Conservation (phyloP, 1,140 invertebrate genomes). For the Goniozus legneri region DNA sequence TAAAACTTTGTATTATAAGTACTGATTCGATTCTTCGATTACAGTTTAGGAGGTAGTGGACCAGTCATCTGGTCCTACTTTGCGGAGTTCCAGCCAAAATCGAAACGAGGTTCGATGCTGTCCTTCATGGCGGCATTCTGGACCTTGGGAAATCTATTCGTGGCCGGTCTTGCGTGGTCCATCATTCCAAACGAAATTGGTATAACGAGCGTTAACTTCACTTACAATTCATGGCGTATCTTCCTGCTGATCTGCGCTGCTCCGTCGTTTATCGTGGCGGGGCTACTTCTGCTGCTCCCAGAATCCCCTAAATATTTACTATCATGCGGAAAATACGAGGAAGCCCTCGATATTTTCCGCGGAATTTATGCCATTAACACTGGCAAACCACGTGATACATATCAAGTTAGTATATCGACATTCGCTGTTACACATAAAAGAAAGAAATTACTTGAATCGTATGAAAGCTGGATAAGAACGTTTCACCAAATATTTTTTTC, state of each 20-base stretch:
- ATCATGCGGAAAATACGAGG: constrained; percentile 70
- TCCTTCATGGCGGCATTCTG: constrained; percentile 92
- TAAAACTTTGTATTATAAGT: constrained; percentile 1
- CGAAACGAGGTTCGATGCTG: constrained; percentile 83
- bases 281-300: constrained; percentile 78
- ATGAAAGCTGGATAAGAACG: neutral
- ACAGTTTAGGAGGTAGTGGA: constrained; percentile 88
- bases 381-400: constrained; percentile 66
- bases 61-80: constrained; percentile 95
- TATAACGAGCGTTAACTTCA: constrained; percentile 62
- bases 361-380: constrained; percentile 79
- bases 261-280: constrained; percentile 81
- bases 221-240: constrained; percentile 88
- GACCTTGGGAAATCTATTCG: constrained; percentile 85
- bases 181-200: constrained; percentile 79
- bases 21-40: constrained; percentile 26
- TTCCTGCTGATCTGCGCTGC: constrained; percentile 83
- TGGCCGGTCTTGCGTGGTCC: constrained; percentile 82
- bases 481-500: too few relatives aligned
- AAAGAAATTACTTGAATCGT: too few relatives aligned
- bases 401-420: constrained; percentile 67
- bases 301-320: constrained; percentile 90
- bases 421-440: too few relatives aligned
- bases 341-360: constrained; percentile 74
- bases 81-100: constrained; percentile 89